Percentiles rank a stretch among this genome's conserved stretches.
These are phyloP conservation scores for Meriones unguiculatus DNA, from an alignment of 2,113 vertebrate genomes.

Conservation along the genomic window DNA sequence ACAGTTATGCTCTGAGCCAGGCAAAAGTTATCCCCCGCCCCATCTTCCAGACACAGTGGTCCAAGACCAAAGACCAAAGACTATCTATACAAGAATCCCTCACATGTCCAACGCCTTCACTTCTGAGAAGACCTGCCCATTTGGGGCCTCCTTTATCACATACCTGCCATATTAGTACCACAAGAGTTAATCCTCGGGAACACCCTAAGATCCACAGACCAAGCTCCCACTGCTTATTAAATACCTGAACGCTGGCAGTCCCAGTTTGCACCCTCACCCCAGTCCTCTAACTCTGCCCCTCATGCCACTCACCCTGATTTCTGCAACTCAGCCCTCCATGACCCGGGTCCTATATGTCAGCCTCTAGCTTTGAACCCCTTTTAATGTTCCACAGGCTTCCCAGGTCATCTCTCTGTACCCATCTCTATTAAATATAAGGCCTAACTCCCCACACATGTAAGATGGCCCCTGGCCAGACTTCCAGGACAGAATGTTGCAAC, in stretches of 20 bases:
- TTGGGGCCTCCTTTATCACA: neutral
- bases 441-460: neutral
- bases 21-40: neutral
- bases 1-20: neutral
- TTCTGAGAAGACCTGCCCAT: neutral
- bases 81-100: neutral
- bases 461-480: neutral
- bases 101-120: too few relatives aligned
- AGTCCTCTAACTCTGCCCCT: neutral
- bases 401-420: neutral
- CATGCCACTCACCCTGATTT: neutral
- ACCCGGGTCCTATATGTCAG: neutral
- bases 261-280: neutral
- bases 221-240: neutral
- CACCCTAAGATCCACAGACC: neutral
- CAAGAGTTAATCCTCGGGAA: neutral
- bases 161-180: neutral
- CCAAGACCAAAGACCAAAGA: neutral
- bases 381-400: neutral
- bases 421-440: neutral
- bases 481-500: neutral
- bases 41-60: neutral
- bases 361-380: neutral
- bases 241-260: neutral
- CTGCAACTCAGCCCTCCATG: neutral